phyloP scores from a whole-genome alignment of 2,113 vertebrate species.

The Entomyzon cyanotis region DNA sequence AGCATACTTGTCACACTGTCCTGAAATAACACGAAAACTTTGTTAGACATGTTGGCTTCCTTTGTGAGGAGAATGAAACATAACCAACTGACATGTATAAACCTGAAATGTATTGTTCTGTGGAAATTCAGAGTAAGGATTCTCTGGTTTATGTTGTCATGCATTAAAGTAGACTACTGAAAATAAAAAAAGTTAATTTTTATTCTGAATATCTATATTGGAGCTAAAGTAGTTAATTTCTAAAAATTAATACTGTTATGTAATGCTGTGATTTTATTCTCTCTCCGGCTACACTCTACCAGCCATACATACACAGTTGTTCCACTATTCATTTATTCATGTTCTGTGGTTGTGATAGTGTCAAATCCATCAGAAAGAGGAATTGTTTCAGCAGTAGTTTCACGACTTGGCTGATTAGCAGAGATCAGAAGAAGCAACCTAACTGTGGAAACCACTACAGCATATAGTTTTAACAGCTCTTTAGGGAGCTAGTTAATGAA shows the following conservation, averaged over 20 bases:
- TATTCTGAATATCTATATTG: slow-evolving; percentile 2
- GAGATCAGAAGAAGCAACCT: slow-evolving; percentile 71
- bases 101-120: background rate
- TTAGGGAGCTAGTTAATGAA: slow-evolving; percentile 78
- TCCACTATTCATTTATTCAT: slow-evolving; percentile 52
- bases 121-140: background rate
- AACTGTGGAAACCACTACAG: slow-evolving; percentile 68
- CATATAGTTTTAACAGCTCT: slow-evolving; percentile 74
- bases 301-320: background rate
- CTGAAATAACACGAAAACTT: slow-evolving; percentile 17
- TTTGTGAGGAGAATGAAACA: background rate
- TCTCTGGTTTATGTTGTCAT: background rate
- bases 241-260: slow-evolving; percentile 26
- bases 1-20: background rate
- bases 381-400: slow-evolving; percentile 70
- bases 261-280: slow-evolving; percentile 45
- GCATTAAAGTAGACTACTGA: background rate
- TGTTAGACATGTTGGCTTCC: background rate
- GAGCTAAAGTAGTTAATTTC: slow-evolving; percentile 52
- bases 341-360: slow-evolving; percentile 62
- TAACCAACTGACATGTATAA: background rate
- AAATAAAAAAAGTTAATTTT: background rate
- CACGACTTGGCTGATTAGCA: slow-evolving; percentile 74
- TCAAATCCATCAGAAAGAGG: slow-evolving; percentile 74
- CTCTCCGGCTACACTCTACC: background rate